Evolutionary conservation across 2,113 vertebrate genomes (phyloP).

Genomic region (Saimiri boliviensis): DNA sequence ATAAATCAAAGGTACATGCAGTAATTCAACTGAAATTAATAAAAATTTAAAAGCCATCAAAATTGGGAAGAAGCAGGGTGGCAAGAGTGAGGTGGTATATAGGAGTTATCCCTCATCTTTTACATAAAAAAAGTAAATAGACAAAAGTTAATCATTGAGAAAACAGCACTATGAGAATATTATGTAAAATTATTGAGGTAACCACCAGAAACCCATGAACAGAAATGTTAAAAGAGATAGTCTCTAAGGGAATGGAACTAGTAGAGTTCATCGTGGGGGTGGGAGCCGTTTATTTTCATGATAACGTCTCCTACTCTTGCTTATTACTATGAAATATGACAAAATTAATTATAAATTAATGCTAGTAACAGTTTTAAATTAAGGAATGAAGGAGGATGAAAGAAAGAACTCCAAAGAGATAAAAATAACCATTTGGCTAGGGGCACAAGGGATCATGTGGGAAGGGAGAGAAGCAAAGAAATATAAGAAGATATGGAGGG

Average conservation of each 20-base stretch:
- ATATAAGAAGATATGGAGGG: background rate
- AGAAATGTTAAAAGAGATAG: background rate
- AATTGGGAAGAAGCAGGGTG: background rate
- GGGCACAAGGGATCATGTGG: background rate
- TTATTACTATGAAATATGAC: background rate
- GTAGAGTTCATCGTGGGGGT: background rate
- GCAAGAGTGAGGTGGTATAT: background rate
- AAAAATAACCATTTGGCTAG: background rate
- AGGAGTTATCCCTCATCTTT: background rate
- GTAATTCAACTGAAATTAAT: background rate
- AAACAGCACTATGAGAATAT: background rate
- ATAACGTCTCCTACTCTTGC: background rate
- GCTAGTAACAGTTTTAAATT: background rate
- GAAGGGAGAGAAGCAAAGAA: background rate
- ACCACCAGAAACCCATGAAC: background rate
- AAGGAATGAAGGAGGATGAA: background rate
- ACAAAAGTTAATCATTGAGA: background rate
- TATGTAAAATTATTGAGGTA: background rate
- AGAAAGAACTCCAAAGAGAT: background rate
- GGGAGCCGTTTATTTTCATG: background rate
- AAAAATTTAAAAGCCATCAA: background rate
- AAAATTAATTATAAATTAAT: slow-evolving; percentile 12
- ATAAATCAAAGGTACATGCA: background rate
- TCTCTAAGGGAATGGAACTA: background rate
- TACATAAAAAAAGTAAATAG: background rate